A percentile compares a stretch with the other conserved stretches of the same genome.
Conservation (phyloP, 1,140 invertebrate genomes). For the Rhagoletis pomonella region DNA sequence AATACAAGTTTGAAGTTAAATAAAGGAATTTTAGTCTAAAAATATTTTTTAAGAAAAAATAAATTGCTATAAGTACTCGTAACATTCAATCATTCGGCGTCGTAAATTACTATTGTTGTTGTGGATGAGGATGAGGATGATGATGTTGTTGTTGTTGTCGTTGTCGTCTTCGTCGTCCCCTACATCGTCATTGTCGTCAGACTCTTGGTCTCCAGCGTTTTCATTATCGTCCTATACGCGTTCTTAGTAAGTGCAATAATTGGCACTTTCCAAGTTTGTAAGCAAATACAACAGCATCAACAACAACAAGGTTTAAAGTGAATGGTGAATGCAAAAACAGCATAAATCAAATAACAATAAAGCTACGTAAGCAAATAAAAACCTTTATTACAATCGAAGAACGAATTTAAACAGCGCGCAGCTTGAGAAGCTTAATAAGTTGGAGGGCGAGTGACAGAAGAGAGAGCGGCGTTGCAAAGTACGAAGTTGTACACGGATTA, state of each 20-base stretch:
- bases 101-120: neutral
- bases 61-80: neutral
- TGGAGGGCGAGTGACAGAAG: neutral
- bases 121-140: constrained; percentile 43
- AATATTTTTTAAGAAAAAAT: neutral
- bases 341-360: neutral
- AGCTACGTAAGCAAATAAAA: neutral
- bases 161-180: constrained; percentile 11
- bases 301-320: neutral
- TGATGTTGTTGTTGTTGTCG: constrained; percentile 52
- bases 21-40: neutral
- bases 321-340: neutral
- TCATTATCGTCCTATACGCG: neutral
- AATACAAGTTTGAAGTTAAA: constrained; percentile 14
- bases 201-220: neutral
- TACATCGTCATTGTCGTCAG: neutral
- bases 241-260: neutral
- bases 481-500: neutral
- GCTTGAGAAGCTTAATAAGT: neutral
- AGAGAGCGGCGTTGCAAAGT: neutral
- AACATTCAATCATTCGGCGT: constrained; percentile 15
- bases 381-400: neutral
- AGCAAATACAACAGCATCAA: constrained; percentile 14
- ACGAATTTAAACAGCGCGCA: neutral
- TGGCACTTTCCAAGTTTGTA: neutral